Percentiles rank a stretch among this genome's conserved stretches.
phyloP scores from a whole-genome alignment of 2,113 vertebrate genomes.

The Entelurus aequoreus region DNA sequence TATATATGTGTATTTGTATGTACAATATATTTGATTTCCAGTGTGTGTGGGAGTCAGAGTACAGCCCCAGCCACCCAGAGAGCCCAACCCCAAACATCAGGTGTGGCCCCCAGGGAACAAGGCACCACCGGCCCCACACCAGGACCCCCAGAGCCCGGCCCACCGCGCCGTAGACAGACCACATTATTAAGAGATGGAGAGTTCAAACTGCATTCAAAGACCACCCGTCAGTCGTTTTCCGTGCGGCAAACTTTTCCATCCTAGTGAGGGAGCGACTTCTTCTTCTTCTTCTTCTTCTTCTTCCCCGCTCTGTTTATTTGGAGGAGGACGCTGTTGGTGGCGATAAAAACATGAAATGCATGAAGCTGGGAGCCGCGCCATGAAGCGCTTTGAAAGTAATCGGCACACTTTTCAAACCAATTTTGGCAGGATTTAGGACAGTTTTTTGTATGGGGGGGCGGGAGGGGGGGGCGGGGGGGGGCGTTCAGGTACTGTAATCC shows the following conservation, averaged over 20 bases:
- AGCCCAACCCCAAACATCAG: too few species aligned
- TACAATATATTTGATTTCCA: too few species aligned
- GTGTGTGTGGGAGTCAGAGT: too few species aligned
- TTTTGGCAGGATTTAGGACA: constrained; percentile 26
- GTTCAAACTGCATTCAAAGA: neutral
- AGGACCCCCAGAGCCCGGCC: too few species aligned
- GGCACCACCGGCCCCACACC: too few species aligned
- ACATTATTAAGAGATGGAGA: too few species aligned
- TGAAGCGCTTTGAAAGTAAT: constrained; percentile 35
- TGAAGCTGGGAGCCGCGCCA: constrained; percentile 14
- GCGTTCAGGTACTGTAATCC: constrained; percentile 8
- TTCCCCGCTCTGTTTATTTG: constrained; percentile 20
- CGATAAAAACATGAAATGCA: constrained; percentile 31
- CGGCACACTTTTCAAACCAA: constrained; percentile 27
- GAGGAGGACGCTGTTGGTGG: constrained; percentile 2
- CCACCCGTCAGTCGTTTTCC: constrained; percentile 19
- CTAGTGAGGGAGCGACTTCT: neutral
- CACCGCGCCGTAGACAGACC: too few species aligned
- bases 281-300: neutral
- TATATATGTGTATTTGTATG: too few species aligned
- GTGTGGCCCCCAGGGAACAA: too few species aligned
- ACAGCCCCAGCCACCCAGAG: too few species aligned
- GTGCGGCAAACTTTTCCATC: neutral
- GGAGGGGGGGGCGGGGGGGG: neutral
- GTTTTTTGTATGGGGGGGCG: neutral